phyloP scores from a whole-genome alignment of 2,113 vertebrate species.

The Leucoraja erinaceus region DNA sequence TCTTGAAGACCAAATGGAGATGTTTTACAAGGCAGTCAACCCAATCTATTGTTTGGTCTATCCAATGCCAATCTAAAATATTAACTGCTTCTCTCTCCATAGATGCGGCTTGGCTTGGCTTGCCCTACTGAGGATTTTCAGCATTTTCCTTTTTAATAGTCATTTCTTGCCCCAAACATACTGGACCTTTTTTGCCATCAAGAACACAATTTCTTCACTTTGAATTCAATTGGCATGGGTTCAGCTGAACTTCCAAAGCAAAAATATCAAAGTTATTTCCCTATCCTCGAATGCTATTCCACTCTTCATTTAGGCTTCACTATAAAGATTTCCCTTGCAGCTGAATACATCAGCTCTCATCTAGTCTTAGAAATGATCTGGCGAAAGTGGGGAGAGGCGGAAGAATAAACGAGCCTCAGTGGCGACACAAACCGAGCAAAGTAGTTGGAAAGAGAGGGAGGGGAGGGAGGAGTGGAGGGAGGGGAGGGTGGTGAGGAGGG shows the following conservation, averaged over 20 bases:
- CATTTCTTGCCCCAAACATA: neutral
- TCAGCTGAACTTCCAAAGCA: neutral
- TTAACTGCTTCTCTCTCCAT: no score
- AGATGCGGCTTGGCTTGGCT: no score
- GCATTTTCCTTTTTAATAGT: neutral
- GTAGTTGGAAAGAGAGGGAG: no score
- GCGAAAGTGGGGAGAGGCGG: neutral
- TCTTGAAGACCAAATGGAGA: no score
- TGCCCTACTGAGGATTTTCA: no score
- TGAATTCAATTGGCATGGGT: neutral
- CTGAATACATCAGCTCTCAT: neutral
- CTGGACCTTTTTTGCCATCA: neutral
- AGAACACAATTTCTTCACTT: neutral
- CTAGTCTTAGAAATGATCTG: neutral
- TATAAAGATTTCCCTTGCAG: neutral
- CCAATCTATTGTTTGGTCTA: no score
- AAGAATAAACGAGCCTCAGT: neutral
- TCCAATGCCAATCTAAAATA: no score
- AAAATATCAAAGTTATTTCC: neutral
- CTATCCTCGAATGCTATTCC: neutral
- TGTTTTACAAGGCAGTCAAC: no score
- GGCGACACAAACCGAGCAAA: neutral
- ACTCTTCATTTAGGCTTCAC: neutral
- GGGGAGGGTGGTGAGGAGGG: no score
- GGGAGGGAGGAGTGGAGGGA: no score